Base-by-base conservation (phyloP, 2,797 vertebrate species). In the Bufotes viridis region DNA sequence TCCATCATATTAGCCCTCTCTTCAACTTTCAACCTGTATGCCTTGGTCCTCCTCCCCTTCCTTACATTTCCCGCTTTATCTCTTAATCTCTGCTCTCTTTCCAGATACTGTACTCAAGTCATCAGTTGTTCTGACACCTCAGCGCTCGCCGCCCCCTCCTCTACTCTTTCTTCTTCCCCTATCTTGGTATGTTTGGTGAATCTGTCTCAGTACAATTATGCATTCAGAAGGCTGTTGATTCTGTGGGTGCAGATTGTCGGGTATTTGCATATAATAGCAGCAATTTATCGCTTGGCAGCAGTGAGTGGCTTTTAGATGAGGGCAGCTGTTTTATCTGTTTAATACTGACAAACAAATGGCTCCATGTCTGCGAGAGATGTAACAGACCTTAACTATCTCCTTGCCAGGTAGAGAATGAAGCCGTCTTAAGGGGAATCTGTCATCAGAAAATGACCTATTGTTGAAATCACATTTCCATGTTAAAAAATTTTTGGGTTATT, bases 221-320 rank as follows among this genome's bases (percentile, higher is more conserved):
- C 81, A 79, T 83, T 89, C 88, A 83, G 80, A 85, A 79, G 80
- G 80, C 88, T 89, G 88, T 79, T 87, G 74, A 63, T 89, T 89
- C 85, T 89, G 85, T 89, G 88, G 88, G 88, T 89, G 88, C 88
- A 87, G 88, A 89, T 89, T 87, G 88, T 82, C 69, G 88, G 55
- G 88, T 86, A 89, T 89, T 89, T 89, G 88, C 88, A 89, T 89
- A 89, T 89, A 89, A 89, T 89, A 89, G 88, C 88, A 89, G 88
- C 85, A 89, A 89, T 89, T 89, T 89, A 87, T 87, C 85, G 88
- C 88, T 87, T 89, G 88, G 84, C 81, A 86, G 88, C 84, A 87
- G 88, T 79, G 88, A 89, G 88, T 86, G 88, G 80, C 88, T 87
- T 89, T 87, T 84, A 89, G 85, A 89, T 86, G 88, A 89, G 88